Percentiles rank a stretch among this genome's conserved stretches.
phyloP scores from a whole-genome alignment of 2,797 vertebrate species.

The Coccyzus lansbergi region DNA sequence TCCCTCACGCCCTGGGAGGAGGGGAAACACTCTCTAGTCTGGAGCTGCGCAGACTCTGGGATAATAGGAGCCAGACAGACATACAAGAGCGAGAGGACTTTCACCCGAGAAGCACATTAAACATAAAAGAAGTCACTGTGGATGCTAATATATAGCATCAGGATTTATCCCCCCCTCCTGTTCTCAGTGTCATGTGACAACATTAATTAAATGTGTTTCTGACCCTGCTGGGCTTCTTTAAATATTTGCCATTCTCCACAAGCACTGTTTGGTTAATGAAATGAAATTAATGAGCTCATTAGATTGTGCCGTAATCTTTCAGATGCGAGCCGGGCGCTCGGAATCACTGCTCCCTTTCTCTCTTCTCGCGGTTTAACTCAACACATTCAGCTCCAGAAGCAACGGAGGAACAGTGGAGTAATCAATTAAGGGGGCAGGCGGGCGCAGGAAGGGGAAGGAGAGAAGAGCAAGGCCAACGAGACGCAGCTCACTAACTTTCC shows the following conservation, averaged over 20 bases:
- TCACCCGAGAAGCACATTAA: conserved; percentile 11
- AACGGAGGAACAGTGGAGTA: background rate
- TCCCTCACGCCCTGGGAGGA: background rate
- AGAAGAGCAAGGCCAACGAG: background rate
- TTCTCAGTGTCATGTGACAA: conserved; percentile 56
- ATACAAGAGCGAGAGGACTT: background rate
- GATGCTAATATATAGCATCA: conserved; percentile 48
- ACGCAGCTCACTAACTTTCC: background rate
- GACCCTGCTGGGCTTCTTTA: conserved; percentile 76
- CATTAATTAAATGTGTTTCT: conserved; percentile 76
- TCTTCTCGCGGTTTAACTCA: background rate
- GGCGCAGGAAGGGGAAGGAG: conserved; percentile 12
- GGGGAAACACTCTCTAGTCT: background rate
- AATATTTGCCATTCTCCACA: conserved; percentile 77
- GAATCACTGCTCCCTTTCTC: conserved; percentile 2
- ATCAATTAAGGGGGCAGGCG: conserved; percentile 40
- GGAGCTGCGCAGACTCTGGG: background rate
- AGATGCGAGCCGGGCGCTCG: conserved; percentile 32
- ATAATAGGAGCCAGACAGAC: background rate
- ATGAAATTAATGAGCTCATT: conserved; percentile 79
- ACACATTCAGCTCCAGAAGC: conserved; percentile 15
- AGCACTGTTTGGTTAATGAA: conserved; percentile 76
- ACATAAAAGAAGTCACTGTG: conserved; percentile 50
- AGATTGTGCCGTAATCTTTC: conserved; percentile 72
- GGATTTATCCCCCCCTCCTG: conserved; percentile 50